Base-by-base conservation (phyloP, 2,113 vertebrate species). In the Strix aluco region DNA sequence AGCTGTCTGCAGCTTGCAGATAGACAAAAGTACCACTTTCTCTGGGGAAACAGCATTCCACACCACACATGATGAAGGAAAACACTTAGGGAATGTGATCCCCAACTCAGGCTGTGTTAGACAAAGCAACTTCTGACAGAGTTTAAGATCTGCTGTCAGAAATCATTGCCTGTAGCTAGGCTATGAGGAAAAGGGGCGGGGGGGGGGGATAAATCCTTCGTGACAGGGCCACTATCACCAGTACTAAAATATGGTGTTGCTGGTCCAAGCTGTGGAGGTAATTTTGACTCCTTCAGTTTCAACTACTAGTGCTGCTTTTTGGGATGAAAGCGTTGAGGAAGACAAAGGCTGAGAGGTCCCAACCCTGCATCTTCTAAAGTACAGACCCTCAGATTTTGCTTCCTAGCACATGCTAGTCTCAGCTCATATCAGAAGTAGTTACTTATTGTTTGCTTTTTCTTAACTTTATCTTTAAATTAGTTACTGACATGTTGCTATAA, bases 1-100 rank as follows among this genome's bases (percentile, higher is more conserved):
- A 94, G 29, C 16, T 82, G 27, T 49, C 58, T 69, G 27, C 34
- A 38, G 38, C 18, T 80, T 86, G n/a, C 1, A 1, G 36, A 38
- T 13, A 61, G 16, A 15, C 0, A 0, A 12, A 51, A 40, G 54
- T 12, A 15, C 5, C 9, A 0, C 26, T 36, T 73, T 49, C 38
- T 32, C n/a, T 44, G 22, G 5, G 13, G 46, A 66, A 93, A 36
- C 6, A 4, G 11, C 5, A 0, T 70, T 87, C 38, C 19, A 36
- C 23, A 26, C 12, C 62, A 44, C 5, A 25, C 1, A 34, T 49
- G 66, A 29, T 46, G 32, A 85, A 61, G 16, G 27, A 80, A 83
- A 51, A 5, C 5, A 27, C 75, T 36, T 40, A 11, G 7, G 17
- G 17, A 79, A 63, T 8, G 16, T 32, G 51, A 57, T 72, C 86